Base-by-base conservation (phyloP, 2,888 invertebrate species). In the Galeopsomyia nigrocyanea region DNA sequence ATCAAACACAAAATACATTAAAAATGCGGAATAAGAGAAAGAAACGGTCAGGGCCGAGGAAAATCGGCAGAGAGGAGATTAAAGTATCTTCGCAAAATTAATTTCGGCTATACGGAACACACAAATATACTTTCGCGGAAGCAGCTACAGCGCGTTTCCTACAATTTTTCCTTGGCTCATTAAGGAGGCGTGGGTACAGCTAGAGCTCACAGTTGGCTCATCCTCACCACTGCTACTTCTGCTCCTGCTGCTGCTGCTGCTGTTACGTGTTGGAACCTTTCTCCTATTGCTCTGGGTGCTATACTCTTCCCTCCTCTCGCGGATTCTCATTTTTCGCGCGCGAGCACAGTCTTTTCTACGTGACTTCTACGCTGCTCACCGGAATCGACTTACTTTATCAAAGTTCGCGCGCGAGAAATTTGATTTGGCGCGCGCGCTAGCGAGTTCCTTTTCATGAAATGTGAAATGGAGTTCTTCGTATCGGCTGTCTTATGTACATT, bases 171-270 rank as follows among this genome's bases (percentile, higher is more conserved):
- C 26, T 39, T 60, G 63, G 64, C 71, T 76, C 76, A 76, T 77
- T 76, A 77, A 76, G 50, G 65, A 73, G 73, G 75, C 76, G 77
- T 75, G 76, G 71, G 77, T 75, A 75, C 63, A 51, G 49, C 65
- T 5, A 5, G 3, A 3, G 22, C 60, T 22, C 50, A 46, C n/a
- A 22, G 63, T 68, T 56, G 71, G 71, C 71, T 71, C 68, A 71
- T 71, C 71, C 68, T 74, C 74, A 46, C 26, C 51, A 39, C 39
- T 39, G 39, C 13, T 31, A 31, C 7, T 39, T 39, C 31, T 31
- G 31, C 31, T 31, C 31, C 31, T 31, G n/a, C n/a, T 31, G 31
- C n/a, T 31, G 31, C 31, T 39, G 47, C 19, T 17, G 19, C 68
- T 62, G 71, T 77, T 77, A 76, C 73, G 77, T 72, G 66, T 66